phyloP scores from a whole-genome alignment of 2,888 invertebrate genomes.

The Euclidia mi region DNA sequence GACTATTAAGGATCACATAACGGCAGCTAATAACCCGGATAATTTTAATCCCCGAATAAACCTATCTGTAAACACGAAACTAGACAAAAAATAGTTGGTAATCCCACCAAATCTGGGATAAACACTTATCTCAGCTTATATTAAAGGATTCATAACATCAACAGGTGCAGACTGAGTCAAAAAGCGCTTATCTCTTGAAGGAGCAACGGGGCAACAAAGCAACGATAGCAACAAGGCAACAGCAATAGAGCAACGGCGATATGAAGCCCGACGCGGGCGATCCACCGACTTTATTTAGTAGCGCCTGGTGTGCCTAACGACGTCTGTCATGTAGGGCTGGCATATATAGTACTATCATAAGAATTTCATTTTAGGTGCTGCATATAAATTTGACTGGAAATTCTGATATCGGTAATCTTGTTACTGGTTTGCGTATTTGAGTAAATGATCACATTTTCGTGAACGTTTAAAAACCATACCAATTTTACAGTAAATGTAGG shows the following conservation, averaged over 20 bases:
- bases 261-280: conserved; percentile 46
- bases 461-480: too few species aligned
- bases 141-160: conserved; percentile 30
- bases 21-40: too few species aligned
- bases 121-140: conserved; percentile 23
- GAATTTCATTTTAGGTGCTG: background rate
- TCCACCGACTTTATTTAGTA: conserved; percentile 53
- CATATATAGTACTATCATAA: background rate
- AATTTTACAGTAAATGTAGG: too few species aligned
- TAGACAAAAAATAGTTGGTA: conserved; percentile 4
- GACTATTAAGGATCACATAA: too few species aligned
- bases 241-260: conserved; percentile 19
- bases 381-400: background rate
- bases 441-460: too few species aligned
- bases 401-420: background rate
- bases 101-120: conserved; percentile 2
- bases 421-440: too few species aligned
- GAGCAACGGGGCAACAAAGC: conserved; percentile 17
- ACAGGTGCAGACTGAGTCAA: conserved; percentile 35
- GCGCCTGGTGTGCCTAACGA: conserved; percentile 57
- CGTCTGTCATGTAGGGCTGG: conserved; percentile 44
- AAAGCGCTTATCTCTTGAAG: conserved; percentile 21
- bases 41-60: too few species aligned
- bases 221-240: conserved; percentile 10
- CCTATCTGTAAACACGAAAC: too few species aligned